Percentiles rank a stretch among this genome's conserved stretches.
Conservation (phyloP, 2,888 invertebrate species). For the Melolontha melolontha region DNA sequence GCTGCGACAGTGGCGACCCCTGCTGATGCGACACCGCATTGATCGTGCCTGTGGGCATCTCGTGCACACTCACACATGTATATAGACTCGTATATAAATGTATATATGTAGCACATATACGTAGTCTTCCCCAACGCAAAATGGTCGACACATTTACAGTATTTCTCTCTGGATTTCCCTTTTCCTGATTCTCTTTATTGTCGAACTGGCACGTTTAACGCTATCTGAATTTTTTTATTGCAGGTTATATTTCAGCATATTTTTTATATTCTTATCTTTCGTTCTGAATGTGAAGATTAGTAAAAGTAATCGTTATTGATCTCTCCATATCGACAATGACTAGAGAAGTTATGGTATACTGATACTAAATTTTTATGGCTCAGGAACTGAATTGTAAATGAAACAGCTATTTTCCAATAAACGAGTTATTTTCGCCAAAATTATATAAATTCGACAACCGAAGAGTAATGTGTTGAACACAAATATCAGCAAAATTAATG, state of each 20-base stretch:
- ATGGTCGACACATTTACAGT: slow-evolving; percentile 51
- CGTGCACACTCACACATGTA: slow-evolving; percentile 24
- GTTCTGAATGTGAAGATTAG: neutral
- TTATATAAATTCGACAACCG: slow-evolving; percentile 7
- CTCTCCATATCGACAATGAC: neutral
- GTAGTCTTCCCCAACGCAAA: slow-evolving; percentile 49
- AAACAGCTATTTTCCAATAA: neutral
- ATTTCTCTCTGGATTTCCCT: slow-evolving; percentile 46
- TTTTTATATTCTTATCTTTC: slow-evolving; percentile 7
- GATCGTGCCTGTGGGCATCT: slow-evolving; percentile 57
- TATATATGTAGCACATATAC: neutral
- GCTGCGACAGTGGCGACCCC: slow-evolving; percentile 64
- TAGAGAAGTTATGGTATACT: no score
- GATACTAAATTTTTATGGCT: no score
- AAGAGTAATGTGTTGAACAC: neutral
- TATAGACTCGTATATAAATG: slow-evolving; percentile 9
- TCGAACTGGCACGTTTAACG: slow-evolving; percentile 31
- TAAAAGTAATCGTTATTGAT: slow-evolving; percentile 9
- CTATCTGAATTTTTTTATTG: slow-evolving; percentile 13
- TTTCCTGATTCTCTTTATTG: slow-evolving; percentile 44
- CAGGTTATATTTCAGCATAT: slow-evolving; percentile 15
- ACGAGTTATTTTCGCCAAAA: neutral
- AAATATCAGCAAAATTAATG: neutral
- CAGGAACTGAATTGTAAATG: neutral
- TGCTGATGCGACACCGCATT: slow-evolving; percentile 62